phyloP scores from a whole-genome alignment of 2,888 invertebrate genomes.

The Drosophila atripex region DNA sequence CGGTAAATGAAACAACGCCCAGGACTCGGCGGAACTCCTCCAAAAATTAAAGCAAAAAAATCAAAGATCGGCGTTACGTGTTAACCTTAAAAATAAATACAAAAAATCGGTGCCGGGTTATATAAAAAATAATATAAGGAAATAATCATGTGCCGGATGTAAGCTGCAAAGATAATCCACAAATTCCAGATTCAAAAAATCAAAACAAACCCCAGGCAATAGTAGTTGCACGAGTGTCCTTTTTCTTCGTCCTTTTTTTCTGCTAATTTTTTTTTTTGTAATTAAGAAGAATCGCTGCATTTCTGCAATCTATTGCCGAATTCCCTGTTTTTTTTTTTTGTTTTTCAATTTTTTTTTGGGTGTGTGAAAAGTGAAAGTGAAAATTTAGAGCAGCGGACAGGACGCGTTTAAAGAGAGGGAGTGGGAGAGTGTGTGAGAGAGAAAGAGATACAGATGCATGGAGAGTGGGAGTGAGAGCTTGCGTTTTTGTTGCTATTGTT shows the following conservation, averaged over 20 bases:
- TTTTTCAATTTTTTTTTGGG: constrained; percentile 69
- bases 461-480: constrained; percentile 41
- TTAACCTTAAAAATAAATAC: neutral
- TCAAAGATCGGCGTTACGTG: constrained; percentile 6
- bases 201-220: constrained; percentile 23
- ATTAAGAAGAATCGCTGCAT: constrained; percentile 14
- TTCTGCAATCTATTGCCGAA: constrained; percentile 25
- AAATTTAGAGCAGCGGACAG: constrained; percentile 73
- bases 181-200: neutral
- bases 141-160: constrained; percentile 6
- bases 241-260: neutral
- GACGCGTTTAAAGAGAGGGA: constrained; percentile 31
- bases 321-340: constrained; percentile 25
- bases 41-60: constrained; percentile 3
- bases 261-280: neutral
- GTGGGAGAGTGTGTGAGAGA: constrained; percentile 12
- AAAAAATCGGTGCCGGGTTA: neutral
- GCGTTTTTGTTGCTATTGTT: too few species aligned
- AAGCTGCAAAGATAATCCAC: neutral
- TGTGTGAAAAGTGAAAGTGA: constrained; percentile 83
- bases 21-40: constrained; percentile 55
- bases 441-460: neutral
- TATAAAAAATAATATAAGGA: neutral
- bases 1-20: constrained; percentile 78
- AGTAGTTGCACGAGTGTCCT: constrained; percentile 10